phyloP scores from a whole-genome alignment of 1,140 invertebrate genomes.

The Zaprionus inermis region DNA sequence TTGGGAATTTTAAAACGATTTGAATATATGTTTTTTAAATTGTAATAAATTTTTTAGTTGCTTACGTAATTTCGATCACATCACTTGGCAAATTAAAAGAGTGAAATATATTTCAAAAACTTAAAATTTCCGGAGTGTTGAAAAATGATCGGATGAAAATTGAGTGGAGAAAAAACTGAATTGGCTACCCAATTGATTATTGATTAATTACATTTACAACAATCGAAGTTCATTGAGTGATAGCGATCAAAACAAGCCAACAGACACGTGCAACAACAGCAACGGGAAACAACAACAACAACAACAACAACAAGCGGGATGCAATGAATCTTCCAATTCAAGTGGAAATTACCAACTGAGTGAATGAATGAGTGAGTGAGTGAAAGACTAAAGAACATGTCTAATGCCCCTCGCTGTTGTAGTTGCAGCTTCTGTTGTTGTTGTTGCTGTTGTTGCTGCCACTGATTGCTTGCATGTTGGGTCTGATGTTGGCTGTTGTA shows the following conservation, averaged over 20 bases:
- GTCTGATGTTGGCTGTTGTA: conserved; percentile 65
- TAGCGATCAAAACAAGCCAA: conserved; percentile 72
- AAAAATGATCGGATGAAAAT: neutral
- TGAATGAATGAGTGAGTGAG: conserved; percentile 41
- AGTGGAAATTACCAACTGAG: conserved; percentile 49
- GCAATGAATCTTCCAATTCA: conserved; percentile 68
- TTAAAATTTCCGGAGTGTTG: neutral
- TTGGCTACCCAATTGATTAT: conserved; percentile 45
- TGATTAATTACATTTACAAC: conserved; percentile 83
- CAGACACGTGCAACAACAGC: conserved; percentile 5
- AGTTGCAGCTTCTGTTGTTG: conserved; percentile 13
- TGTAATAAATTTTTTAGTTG: no score
- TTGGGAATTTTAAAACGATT: neutral
- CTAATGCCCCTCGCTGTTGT: conserved; percentile 48
- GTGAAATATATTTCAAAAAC: neutral
- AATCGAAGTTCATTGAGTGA: conserved; percentile 80
- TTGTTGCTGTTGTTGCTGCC: conserved; percentile 15
- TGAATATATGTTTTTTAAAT: no score
- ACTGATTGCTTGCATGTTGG: conserved; percentile 67
- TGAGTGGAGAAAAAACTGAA: neutral
- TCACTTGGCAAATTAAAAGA: no score
- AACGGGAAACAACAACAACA: conserved; percentile 17
- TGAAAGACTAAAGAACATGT: conserved; percentile 70
- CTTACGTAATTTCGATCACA: no score
- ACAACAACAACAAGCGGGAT: conserved; percentile 11